A percentile compares a stretch with the other conserved stretches of the same genome.
Conservation (phyloP, 2,113 vertebrate species). For the Micronycteris hirsuta region DNA sequence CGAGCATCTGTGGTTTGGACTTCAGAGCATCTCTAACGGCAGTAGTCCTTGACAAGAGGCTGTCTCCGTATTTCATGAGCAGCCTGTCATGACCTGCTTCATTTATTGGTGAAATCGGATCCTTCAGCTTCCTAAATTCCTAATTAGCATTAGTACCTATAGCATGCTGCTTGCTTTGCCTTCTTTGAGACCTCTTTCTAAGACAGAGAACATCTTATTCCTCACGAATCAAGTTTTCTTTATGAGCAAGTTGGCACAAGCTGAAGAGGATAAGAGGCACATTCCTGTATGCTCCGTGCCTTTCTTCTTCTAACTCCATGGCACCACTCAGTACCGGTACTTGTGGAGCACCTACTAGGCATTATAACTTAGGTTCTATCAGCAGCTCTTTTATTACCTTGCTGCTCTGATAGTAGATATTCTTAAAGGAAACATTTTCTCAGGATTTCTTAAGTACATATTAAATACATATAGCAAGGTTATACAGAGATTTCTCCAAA, state of each 20-base stretch:
- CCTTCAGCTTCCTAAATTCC: not conserved
- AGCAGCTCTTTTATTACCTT: not conserved
- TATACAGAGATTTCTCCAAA: not conserved
- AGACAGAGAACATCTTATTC: not conserved
- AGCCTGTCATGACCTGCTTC: not conserved
- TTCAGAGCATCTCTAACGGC: not conserved
- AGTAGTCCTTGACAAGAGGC: not conserved
- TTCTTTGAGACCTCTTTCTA: not conserved
- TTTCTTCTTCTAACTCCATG: not conserved
- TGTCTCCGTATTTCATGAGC: not conserved
- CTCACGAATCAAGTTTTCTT: not conserved
- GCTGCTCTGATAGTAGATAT: not conserved
- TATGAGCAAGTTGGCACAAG: not conserved
- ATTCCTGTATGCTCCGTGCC: not conserved
- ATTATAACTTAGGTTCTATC: not conserved
- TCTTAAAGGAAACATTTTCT: not conserved
- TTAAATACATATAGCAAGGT: slow-evolving; percentile 8
- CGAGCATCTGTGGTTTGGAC: not conserved
- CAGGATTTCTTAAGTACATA: not conserved
- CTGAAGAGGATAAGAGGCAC: not conserved
- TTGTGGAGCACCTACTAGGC: not conserved
- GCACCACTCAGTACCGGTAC: not conserved
- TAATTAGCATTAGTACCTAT: not conserved
- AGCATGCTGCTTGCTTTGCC: not conserved
- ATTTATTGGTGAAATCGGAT: not conserved